Evolutionary conservation across 2,797 vertebrate species (phyloP).

Genomic region (Momotus momota): DNA sequence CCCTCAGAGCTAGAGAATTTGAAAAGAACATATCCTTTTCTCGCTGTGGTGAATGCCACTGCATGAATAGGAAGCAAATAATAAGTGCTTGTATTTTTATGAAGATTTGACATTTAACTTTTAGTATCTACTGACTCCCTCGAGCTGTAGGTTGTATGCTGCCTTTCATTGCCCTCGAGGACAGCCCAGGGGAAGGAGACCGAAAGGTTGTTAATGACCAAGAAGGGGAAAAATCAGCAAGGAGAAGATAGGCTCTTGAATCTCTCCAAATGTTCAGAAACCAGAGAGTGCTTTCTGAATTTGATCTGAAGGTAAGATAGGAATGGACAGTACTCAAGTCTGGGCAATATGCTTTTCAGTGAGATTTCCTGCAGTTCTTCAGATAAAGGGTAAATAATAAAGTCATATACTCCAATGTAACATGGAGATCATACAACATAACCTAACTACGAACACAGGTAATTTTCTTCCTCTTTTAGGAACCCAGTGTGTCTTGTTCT

Average conservation of each 20-base stretch:
- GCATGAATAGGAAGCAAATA: neutral
- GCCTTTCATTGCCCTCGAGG: neutral
- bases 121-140: neutral
- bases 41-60: neutral
- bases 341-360: neutral
- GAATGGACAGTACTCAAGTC: neutral
- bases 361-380: neutral
- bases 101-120: conserved; percentile 32
- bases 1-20: conserved; percentile 52
- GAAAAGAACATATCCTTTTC: neutral
- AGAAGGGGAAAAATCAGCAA: neutral
- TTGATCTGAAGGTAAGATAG: neutral
- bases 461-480: neutral
- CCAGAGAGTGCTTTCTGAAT: neutral
- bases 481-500: neutral
- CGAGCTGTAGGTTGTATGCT: neutral
- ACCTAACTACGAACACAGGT: neutral
- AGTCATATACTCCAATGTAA: neutral
- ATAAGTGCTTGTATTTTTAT: neutral
- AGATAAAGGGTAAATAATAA: neutral
- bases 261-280: neutral
- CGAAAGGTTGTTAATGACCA: neutral
- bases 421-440: neutral
- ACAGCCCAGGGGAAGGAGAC: neutral
- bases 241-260: neutral